Conservation (phyloP, 2,888 invertebrate genomes). For the Tenthredo distinguenda region DNA sequence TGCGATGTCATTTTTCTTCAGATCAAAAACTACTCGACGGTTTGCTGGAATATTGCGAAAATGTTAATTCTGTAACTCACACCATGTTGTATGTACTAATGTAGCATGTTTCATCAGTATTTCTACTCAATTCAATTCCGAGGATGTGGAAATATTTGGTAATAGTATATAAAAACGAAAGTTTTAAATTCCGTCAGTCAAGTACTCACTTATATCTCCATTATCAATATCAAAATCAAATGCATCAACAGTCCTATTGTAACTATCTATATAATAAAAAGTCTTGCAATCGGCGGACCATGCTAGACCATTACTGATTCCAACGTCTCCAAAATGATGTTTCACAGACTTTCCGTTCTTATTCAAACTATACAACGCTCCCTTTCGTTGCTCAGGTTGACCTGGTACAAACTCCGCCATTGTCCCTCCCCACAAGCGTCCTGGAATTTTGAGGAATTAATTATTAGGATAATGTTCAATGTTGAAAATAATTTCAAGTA, state of each 20-base stretch:
- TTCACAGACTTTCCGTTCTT: neutral
- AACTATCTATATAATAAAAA: slow-evolving; percentile 38
- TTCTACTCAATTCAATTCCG: no score
- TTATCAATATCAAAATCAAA: slow-evolving; percentile 30
- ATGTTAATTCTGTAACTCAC: neutral
- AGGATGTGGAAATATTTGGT: neutral
- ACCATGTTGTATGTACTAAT: neutral
- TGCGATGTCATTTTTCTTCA: neutral
- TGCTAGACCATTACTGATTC: slow-evolving; percentile 43
- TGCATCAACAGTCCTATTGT: slow-evolving; percentile 28
- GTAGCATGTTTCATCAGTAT: neutral
- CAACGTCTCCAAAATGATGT: slow-evolving; percentile 6
- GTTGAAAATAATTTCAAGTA: neutral
- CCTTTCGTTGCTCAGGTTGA: neutral
- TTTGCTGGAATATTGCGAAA: slow-evolving; percentile 22
- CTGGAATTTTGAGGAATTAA: neutral
- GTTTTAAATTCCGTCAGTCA: neutral
- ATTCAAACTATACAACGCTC: slow-evolving; percentile 21
- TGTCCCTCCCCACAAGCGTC: slow-evolving; percentile 40
- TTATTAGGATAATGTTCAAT: neutral
- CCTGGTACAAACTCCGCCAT: slow-evolving; percentile 9
- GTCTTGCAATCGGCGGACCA: slow-evolving; percentile 41
- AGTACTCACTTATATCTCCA: slow-evolving; percentile 10
- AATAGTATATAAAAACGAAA: neutral
- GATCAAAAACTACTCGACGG: slow-evolving; percentile 20